Evolutionary conservation across 2,797 vertebrate genomes (phyloP), one percentile per base, ranked within the genome.

Genomic region (Cynopterus sphinx): DNA sequence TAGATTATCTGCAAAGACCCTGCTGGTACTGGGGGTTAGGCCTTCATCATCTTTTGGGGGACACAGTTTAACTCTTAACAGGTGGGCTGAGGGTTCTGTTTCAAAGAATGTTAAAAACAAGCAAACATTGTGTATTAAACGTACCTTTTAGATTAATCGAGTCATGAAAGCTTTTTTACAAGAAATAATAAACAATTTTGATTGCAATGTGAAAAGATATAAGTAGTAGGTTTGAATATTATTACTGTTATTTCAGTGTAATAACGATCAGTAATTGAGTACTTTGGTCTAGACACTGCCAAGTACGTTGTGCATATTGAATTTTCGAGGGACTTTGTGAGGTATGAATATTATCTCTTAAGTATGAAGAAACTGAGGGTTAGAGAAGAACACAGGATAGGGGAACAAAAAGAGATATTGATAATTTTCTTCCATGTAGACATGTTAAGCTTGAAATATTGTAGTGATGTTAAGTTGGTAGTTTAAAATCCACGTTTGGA

Each of bases 121-220:
- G 13, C 43, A 13, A 46, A 26, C 26, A 67, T 15, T 59, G 39
- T 49, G 82, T 67, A 61, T 9, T 94, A 31, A 74, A 17, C 49
- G 87, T 94, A 46, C 4, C 24, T 73, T 91, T 84, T 87, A 70
- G 71, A 90, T n/a, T 70, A 63, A 46, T 59, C 24, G 28, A 78
- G 26, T 87, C 51, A n/a, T 84, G 91, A 74, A 83, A 78, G 26
- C 31, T 94, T 96, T 87, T 87, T 59, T 92, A 74, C 49, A 61
- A 89, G 49, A 73, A 79, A 41, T 49, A 39, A 43, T 5, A 12
- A 24, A 15, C 19, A 28, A 12, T 71, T 95, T 11, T 85, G 53
- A 82, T 73, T 86, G 41, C 55, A 53, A n/a, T 33, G 15, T 57
- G 67, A 77, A 61, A 65, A 65, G 59, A n/a, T 49, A 15, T 15